Conservation (phyloP, 2,888 invertebrate species). For the Pogonocherus hispidulus region DNA sequence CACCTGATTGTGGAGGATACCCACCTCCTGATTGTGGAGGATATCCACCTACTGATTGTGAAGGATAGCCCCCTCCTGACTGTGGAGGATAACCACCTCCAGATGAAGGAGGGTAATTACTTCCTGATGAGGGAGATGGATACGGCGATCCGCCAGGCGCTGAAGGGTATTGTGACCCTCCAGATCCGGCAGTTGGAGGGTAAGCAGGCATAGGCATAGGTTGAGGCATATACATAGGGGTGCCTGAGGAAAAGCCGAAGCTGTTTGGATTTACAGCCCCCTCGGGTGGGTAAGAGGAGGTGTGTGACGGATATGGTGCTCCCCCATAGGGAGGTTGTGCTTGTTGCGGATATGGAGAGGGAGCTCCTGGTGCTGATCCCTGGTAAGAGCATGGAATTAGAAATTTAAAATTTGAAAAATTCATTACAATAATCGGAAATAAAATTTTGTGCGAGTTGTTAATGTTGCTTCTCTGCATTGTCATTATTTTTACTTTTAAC, state of each 20-base stretch:
- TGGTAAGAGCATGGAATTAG: slow-evolving; percentile 42
- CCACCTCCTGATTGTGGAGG: slow-evolving; percentile 30
- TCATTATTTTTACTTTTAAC: no score
- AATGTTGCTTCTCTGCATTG: no score
- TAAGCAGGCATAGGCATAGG: slow-evolving; percentile 64
- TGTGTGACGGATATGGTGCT: slow-evolving; percentile 65
- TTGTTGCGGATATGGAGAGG: slow-evolving; percentile 57
- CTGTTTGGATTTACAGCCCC: slow-evolving; percentile 64
- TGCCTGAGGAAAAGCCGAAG: slow-evolving; percentile 69
- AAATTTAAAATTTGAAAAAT: background rate
- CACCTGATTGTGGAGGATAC: no score
- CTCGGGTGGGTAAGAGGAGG: slow-evolving; percentile 56
- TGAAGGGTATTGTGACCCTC: slow-evolving; percentile 41
- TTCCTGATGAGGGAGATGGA: slow-evolving; percentile 26
- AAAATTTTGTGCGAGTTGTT: no score
- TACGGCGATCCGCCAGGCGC: slow-evolving; percentile 39
- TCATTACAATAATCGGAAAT: no score
- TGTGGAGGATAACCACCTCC: slow-evolving; percentile 43
- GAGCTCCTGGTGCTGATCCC: slow-evolving; percentile 57
- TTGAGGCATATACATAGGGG: slow-evolving; percentile 70
- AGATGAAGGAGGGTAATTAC: slow-evolving; percentile 40
- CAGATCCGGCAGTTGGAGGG: slow-evolving; percentile 57
- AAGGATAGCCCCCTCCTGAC: slow-evolving; percentile 34
- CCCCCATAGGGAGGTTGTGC: slow-evolving; percentile 52
- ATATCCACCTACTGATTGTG: slow-evolving; percentile 33